phyloP scores from a whole-genome alignment of 1,140 invertebrate species.

The Sipha flava region DNA sequence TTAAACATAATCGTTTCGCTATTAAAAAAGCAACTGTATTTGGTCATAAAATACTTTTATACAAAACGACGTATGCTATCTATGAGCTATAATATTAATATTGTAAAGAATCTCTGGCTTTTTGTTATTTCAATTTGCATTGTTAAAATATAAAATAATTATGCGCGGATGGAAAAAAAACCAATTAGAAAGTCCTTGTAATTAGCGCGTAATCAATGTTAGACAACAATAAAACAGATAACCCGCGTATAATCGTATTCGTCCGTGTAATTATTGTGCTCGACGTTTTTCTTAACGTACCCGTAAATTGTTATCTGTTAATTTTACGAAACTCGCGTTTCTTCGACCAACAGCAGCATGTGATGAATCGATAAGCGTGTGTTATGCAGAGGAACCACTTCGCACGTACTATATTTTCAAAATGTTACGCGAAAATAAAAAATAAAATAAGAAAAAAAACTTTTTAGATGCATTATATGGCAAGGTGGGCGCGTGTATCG shows the following conservation, averaged over 20 bases:
- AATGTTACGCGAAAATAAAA: no score
- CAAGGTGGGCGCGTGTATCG: no score
- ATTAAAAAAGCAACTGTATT: not conserved
- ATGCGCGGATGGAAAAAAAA: not conserved
- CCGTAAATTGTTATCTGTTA: no score
- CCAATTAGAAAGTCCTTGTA: slow-evolving; percentile 10
- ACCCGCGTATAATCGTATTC: not conserved
- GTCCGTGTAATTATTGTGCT: not conserved
- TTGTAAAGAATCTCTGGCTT: not conserved
- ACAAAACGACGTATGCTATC: not conserved
- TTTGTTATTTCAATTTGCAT: not conserved
- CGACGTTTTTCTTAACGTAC: not conserved
- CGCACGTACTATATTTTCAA: no score
- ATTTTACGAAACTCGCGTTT: no score
- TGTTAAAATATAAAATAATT: not conserved
- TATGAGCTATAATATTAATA: not conserved
- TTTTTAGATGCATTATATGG: no score
- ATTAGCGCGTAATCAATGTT: not conserved
- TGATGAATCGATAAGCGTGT: no score
- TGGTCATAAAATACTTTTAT: not conserved
- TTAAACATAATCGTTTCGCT: no score
- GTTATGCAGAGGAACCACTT: no score
- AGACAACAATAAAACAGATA: not conserved
- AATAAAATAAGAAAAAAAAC: no score
- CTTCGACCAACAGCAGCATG: no score